These are phyloP conservation scores for Erynnis tages DNA, from an alignment of 2,888 invertebrate genomes.

Conservation along the genomic window DNA sequence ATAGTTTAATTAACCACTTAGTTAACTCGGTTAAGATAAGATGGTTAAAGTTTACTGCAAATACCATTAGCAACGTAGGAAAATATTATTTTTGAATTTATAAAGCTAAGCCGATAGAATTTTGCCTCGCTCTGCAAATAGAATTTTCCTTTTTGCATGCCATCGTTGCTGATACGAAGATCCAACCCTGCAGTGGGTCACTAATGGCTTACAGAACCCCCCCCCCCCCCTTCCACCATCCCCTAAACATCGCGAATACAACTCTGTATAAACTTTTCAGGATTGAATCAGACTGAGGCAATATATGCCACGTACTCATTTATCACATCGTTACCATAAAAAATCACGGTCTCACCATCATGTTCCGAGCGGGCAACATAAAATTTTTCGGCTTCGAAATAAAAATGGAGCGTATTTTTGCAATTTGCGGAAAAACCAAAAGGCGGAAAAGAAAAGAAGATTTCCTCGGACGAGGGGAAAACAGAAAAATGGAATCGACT, in stretches of 20 bases:
- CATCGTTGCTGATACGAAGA: too few relatives aligned
- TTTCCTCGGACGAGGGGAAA: neutral
- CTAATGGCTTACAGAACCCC: too few relatives aligned
- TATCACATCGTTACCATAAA: constrained; percentile 2
- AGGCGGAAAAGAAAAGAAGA: neutral
- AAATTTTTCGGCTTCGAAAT: neutral
- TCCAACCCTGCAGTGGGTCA: too few relatives aligned
- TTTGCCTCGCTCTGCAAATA: too few relatives aligned
- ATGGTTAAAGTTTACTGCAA: constrained; percentile 15
- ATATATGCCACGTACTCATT: neutral
- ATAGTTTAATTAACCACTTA: constrained; percentile 19
- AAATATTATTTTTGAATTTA: neutral
- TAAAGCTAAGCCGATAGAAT: too few relatives aligned
- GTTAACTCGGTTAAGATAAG: constrained; percentile 8
- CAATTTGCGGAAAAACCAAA: neutral
- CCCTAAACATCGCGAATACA: too few relatives aligned
- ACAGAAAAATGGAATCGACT: neutral
- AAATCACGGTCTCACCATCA: neutral
- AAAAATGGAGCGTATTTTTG: constrained; percentile 1
- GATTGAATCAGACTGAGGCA: too few relatives aligned
- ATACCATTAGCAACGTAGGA: constrained; percentile 17
- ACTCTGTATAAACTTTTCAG: too few relatives aligned
- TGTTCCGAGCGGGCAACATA: neutral
- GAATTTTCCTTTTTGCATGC: too few relatives aligned
- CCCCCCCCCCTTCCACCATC: too few relatives aligned